These are phyloP conservation scores for Ophiothrix spiculata DNA, from an alignment of 35 echinoderm and acorn worm species.

Conservation along the genomic window DNA sequence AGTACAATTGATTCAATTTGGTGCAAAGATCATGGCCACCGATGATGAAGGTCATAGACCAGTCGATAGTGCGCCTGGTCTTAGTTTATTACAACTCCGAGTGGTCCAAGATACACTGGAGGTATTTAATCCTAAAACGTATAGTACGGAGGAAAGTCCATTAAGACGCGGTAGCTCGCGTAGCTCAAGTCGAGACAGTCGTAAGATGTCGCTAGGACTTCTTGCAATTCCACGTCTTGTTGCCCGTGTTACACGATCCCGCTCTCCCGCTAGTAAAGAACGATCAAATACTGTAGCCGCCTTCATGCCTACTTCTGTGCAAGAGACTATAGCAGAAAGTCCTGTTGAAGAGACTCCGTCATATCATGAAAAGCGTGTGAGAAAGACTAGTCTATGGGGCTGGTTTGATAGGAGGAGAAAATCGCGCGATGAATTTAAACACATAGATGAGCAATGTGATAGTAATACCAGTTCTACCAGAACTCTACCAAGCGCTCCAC, in stretches of 20 bases:
- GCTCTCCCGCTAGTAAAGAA: slow-evolving; percentile 40
- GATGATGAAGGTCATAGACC: slow-evolving; percentile 41
- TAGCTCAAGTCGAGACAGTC: slow-evolving; percentile 42
- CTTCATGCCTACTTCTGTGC: not conserved
- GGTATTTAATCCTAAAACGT: slow-evolving; percentile 32
- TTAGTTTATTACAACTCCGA: slow-evolving; percentile 35
- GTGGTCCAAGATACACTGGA: slow-evolving; percentile 47
- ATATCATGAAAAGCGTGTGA: not conserved
- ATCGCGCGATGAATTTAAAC: slow-evolving; percentile 43
- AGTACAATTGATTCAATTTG: slow-evolving; percentile 21
- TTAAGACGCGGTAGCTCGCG: slow-evolving; percentile 3
- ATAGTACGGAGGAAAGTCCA: slow-evolving; percentile 6
- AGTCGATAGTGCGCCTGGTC: slow-evolving; percentile 42
- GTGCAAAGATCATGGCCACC: slow-evolving; percentile 35
- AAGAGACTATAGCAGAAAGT: not conserved
- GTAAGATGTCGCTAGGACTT: slow-evolving; percentile 49
- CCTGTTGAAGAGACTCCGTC: not conserved
- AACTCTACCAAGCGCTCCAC: not conserved
- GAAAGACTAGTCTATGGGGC: slow-evolving; percentile 59
- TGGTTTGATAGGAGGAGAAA: slow-evolving; percentile 51
- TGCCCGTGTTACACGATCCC: slow-evolving; percentile 41
- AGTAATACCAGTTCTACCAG: not conserved
- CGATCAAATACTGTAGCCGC: slow-evolving; percentile 44
- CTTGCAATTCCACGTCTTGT: slow-evolving; percentile 54
- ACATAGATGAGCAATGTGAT: slow-evolving; percentile 13